Base-by-base conservation (phyloP, 92 coral and sea anemone species). In the Paramuricea clavata region DNA sequence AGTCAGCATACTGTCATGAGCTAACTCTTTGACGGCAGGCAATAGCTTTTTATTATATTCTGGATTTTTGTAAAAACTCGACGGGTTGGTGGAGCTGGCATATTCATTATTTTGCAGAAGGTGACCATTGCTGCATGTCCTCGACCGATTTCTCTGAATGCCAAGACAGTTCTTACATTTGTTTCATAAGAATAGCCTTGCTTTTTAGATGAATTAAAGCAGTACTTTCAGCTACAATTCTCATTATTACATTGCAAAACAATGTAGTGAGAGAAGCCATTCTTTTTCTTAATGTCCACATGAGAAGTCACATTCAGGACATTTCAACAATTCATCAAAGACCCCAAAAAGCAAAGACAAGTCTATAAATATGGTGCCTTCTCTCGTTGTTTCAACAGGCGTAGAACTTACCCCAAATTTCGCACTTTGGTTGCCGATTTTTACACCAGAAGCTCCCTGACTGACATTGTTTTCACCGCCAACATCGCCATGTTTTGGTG, bases 21-120 rank as follows among this genome's bases (percentile, higher is more conserved):
- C 61, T 6, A 6, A 52, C 61, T 52, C 7, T 52, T 52, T 52
- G 7, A 52, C 61, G 3, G 21, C 61, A 6, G 61, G 61, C 21
- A 52, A 52, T 6, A 52, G 61, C 21, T 52, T 52, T 6, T 52
- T 52, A 21, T 52, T n/a, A n/a, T n/a, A n/a, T n/a, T 52, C 21
- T 52, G 61, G 6, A 52, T 52, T 52, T 13, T 21, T 52, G 61
- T 52, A 13, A 6, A 52, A 52, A 6, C 21, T 2, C 21, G 7
- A 52, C 61, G 61, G 3, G 7, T 52, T 52, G 61, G 61, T 52
- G 61, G 61, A 52, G 61, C 61, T 52, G 61, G 61, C 61, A 52
- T 52, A 52, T 52, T 52, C 7, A 52, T 6, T 6, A 52, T 6
- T 52, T 52, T 52, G 61, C 61, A 6, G 21, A 52, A 52, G 6